Base-by-base conservation (phyloP, 2,113 vertebrate species). In the Tor tambroides region DNA sequence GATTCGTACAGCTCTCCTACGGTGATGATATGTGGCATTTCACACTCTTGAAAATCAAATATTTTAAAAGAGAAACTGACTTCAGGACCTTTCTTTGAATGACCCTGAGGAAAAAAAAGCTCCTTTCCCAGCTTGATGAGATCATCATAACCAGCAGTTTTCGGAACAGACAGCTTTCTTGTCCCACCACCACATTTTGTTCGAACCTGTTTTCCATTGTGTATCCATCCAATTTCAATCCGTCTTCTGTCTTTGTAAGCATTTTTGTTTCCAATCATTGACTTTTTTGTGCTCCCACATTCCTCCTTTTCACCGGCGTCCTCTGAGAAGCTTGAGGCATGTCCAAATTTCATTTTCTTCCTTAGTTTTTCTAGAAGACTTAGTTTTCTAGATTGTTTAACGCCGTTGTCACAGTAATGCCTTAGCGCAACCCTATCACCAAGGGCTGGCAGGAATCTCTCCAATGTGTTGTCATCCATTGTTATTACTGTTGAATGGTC, bases 151-250 rank as follows among this genome's bases (percentile, higher is more conserved):
- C 10, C 61, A 12, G 61, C 61, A 63, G 10, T 63, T 63, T 63
- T 63, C 11, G n/a, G 61, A 63, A 63, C 61, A 28, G 14, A 8
- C 79, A 81, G 30, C 8, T 41, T 35, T 63, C 79, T 23, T 41
- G 79, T 81, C 23, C 79, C 79, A 1, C 79, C 79, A 43, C 79
- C 56, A 38, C 15, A 15, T 35, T 41, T 35, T 32, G 30, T 63
- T 56, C 54, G 32, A 32, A 81, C 79, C 8, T 81, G 79, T 19
- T 35, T 61, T n/a, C 56, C 54, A n/a, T 81, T 81, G 79, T 81
- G 79, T 41, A 81, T 54, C 56, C 79, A 81, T 23, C 79, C 79
- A 63, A 81, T 10, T 63, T 81, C 79, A 17, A 81, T 38, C 79
- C 30, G 79, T 32, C 79, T 23, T 21, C 10, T n/a, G 21, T 61